Evolutionary conservation across 2,797 vertebrate species (phyloP).

Genomic region (Buceros bicornis): DNA sequence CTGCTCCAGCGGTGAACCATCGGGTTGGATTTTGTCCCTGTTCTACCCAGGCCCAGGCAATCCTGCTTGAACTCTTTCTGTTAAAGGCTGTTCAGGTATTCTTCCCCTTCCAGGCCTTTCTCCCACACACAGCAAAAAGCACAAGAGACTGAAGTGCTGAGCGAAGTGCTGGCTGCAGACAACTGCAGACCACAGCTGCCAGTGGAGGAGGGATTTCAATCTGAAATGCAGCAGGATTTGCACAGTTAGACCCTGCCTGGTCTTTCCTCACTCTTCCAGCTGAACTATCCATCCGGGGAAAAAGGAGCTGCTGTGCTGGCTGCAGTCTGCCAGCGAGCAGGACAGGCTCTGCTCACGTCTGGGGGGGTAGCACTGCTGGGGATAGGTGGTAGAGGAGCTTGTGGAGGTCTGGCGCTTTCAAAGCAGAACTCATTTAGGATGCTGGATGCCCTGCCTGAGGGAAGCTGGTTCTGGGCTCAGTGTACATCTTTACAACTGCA

Average conservation of each 20-base stretch:
- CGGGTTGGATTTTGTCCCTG: background rate
- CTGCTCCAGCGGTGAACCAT: background rate
- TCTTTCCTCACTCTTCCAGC: background rate
- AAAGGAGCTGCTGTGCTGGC: background rate
- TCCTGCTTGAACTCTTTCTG: background rate
- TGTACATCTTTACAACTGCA: background rate
- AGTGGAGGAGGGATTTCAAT: background rate
- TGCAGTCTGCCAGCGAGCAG: background rate
- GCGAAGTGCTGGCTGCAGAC: background rate
- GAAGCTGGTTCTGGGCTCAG: background rate
- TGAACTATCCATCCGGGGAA: background rate
- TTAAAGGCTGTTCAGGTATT: background rate
- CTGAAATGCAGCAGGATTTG: background rate
- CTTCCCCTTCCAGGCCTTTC: background rate
- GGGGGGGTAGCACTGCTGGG: background rate
- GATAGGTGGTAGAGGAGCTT: background rate
- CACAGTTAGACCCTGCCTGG: background rate
- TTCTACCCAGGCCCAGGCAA: background rate
- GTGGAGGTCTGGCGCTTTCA: background rate
- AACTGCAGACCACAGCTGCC: background rate
- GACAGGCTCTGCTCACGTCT: background rate
- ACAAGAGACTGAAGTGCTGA: background rate
- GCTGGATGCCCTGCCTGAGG: background rate
- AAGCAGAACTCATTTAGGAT: background rate
- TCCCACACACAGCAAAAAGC: background rate